Percentiles rank a stretch among this genome's conserved stretches.
phyloP scores from a whole-genome alignment of 2,113 vertebrate genomes.

The Procavia capensis region DNA sequence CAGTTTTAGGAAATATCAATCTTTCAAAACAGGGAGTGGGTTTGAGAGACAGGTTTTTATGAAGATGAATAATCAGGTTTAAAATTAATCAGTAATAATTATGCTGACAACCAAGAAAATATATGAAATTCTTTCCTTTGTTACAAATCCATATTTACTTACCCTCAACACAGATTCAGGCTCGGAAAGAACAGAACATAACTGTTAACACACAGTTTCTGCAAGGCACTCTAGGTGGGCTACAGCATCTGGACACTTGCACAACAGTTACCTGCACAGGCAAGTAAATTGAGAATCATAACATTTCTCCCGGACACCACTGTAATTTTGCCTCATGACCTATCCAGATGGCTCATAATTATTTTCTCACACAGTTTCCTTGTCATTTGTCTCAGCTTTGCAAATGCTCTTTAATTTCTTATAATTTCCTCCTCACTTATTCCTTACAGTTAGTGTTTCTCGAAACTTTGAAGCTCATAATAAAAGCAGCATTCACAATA shows the following conservation, averaged over 20 bases:
- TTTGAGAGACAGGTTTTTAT: constrained; percentile 45
- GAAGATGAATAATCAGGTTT: not conserved
- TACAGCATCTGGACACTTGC: not conserved
- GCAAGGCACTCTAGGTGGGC: not conserved
- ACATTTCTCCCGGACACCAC: not conserved
- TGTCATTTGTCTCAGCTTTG: constrained; percentile 68
- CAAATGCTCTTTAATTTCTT: constrained; percentile 62
- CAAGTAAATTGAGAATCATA: constrained; percentile 43
- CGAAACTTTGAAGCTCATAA: not conserved
- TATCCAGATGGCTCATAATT: constrained; percentile 45
- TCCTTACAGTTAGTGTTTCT: not conserved
- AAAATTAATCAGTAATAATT: not conserved
- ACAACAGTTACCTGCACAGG: not conserved
- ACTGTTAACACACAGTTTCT: not conserved
- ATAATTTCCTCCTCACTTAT: constrained; percentile 37
- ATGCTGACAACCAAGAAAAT: not conserved
- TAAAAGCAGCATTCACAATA: not conserved
- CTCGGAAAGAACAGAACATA: constrained; percentile 2
- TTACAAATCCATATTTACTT: constrained; percentile 24
- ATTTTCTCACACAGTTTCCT: constrained; percentile 62
- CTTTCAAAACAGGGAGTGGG: not conserved
- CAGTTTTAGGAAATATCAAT: constrained; percentile 12
- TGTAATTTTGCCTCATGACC: constrained; percentile 66
- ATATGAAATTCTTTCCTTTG: not conserved
- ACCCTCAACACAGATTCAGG: not conserved